phyloP scores from a whole-genome alignment of 1,140 invertebrate species.

The Coboldia fuscipes region DNA sequence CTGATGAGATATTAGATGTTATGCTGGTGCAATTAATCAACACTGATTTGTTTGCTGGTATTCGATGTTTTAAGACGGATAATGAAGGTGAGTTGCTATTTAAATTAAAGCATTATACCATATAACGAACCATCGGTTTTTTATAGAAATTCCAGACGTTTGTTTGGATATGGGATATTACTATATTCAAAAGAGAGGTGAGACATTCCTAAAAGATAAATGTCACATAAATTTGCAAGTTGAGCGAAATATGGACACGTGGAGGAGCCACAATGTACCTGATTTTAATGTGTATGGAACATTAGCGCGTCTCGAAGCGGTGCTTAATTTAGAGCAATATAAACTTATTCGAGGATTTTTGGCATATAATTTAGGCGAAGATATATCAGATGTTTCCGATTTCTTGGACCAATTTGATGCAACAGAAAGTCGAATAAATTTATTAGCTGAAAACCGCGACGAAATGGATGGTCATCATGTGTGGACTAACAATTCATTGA shows the following conservation, averaged over 20 bases:
- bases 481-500: conserved; percentile 59
- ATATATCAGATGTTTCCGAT: conserved; percentile 41
- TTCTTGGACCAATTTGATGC: conserved; percentile 9
- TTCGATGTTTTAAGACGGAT: conserved; percentile 10
- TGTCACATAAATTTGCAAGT: conserved; percentile 59
- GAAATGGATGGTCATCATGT: conserved; percentile 12
- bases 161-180: conserved; percentile 15
- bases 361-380: conserved; percentile 81
- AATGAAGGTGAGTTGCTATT: not conserved
- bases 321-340: conserved; percentile 72
- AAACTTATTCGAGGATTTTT: conserved; percentile 72
- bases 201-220: conserved; percentile 52
- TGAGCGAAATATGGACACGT: conserved; percentile 57
- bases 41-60: conserved; percentile 60
- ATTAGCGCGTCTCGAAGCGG: conserved; percentile 63
- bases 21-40: conserved; percentile 57
- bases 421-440: conserved; percentile 8
- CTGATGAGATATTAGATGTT: conserved; percentile 41
- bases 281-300: conserved; percentile 71
- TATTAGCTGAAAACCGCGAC: not conserved
- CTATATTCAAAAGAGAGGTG: conserved; percentile 27
- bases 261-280: conserved; percentile 33
- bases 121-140: not conserved
- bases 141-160: not conserved
- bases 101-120: not conserved